These are phyloP conservation scores for Palaemon carinicauda DNA, from an alignment of 1,140 invertebrate species.

Conservation along the genomic window DNA sequence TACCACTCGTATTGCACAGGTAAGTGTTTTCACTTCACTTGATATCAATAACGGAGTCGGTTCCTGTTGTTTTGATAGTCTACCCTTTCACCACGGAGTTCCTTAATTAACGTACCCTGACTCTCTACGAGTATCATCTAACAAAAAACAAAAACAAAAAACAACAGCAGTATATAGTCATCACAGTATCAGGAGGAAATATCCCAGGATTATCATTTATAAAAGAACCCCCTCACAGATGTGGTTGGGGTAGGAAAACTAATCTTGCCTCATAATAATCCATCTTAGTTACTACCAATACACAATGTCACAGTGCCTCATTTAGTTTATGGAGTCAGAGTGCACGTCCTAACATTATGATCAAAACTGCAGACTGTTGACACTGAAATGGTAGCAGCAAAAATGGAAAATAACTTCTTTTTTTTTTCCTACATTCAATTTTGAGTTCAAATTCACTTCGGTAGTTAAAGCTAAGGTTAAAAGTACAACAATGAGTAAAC, in stretches of 20 bases:
- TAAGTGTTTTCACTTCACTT: slow-evolving; percentile 1
- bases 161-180: slow-evolving; percentile 33
- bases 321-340: too few relatives aligned
- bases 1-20: slow-evolving; percentile 14
- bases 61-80: slow-evolving; percentile 28
- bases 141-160: slow-evolving; percentile 32
- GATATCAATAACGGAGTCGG: not conserved
- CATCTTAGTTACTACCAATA: not conserved
- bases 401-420: too few relatives aligned
- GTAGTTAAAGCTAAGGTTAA: too few relatives aligned
- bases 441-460: too few relatives aligned
- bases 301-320: not conserved
- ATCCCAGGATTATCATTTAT: slow-evolving; percentile 24
- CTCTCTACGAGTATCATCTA: slow-evolving; percentile 36
- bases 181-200: slow-evolving; percentile 47
- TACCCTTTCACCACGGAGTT: slow-evolving; percentile 6
- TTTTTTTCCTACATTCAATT: too few relatives aligned
- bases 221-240: not conserved
- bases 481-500: too few relatives aligned
- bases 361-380: too few relatives aligned
- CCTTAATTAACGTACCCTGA: slow-evolving; percentile 22
- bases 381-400: too few relatives aligned
- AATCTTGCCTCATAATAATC: not conserved
- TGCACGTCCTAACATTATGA: too few relatives aligned
- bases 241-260: not conserved